Percentiles rank a stretch among this genome's conserved stretches.
phyloP scores from a whole-genome alignment of 2,797 vertebrate genomes.

The Micropoecilia bifurca region DNA sequence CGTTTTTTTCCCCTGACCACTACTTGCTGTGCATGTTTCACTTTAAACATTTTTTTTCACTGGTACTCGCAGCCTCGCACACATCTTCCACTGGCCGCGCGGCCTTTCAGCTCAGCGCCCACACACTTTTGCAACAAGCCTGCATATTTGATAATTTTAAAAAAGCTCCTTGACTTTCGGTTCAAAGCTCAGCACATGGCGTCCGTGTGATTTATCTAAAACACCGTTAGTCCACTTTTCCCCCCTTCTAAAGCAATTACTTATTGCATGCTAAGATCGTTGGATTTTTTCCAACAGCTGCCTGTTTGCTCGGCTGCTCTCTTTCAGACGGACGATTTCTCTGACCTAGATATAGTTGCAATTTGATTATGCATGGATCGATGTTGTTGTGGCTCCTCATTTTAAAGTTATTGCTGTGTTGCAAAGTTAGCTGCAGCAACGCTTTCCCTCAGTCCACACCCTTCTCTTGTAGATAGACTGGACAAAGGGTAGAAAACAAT shows the following conservation, averaged over 20 bases:
- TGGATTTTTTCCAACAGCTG: conserved; percentile 40
- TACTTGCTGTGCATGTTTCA: conserved; percentile 46
- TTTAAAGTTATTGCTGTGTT: conserved; percentile 40
- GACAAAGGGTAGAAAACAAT: conserved; percentile 71
- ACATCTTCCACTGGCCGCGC: conserved; percentile 49
- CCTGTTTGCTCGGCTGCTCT: conserved; percentile 51
- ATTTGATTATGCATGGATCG: conserved; percentile 58
- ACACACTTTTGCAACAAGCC: conserved; percentile 29
- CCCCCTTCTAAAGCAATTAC: conserved; percentile 38
- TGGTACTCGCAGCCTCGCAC: conserved; percentile 34
- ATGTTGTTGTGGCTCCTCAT: conserved; percentile 48
- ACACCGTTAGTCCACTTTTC: conserved; percentile 13
- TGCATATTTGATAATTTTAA: conserved; percentile 44
- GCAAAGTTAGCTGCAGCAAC: conserved; percentile 58
- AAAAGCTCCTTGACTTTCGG: conserved; percentile 26
- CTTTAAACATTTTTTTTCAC: conserved; percentile 46
- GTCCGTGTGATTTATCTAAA: conserved; percentile 17
- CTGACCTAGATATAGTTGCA: conserved; percentile 67
- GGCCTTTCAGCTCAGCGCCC: conserved; percentile 53
- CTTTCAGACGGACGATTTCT: conserved; percentile 41
- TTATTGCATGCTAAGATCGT: conserved; percentile 39
- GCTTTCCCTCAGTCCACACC: conserved; percentile 63
- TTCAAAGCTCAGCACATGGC: conserved; percentile 30
- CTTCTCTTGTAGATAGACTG: conserved; percentile 50
- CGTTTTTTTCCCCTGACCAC: conserved; percentile 34